Base-by-base conservation (phyloP, 2,797 vertebrate species). In the Morelia viridis region DNA sequence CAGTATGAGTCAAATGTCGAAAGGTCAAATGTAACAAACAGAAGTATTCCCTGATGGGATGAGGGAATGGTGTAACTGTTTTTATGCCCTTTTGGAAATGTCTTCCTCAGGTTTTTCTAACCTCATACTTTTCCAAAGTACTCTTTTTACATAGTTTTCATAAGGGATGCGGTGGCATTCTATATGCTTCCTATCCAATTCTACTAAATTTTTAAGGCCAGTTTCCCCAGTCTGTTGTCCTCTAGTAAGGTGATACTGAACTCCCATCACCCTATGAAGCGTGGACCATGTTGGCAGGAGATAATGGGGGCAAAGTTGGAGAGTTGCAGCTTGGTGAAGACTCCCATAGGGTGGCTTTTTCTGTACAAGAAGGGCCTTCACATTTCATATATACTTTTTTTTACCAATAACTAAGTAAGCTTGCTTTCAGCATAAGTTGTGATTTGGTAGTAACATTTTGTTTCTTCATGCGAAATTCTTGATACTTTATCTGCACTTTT, bases 21-120 rank as follows among this genome's bases (percentile, higher is more conserved):
- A 90, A 92, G 68, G 89, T 92, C 68, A 92, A 41, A 90, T 87
- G 89, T 83, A 87, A 65, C 85, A 92, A 92, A 87, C 92, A 62
- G 87, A 76, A 90, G 64, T 62, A 90, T 22, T 87, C 85, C 57
- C 89, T 87, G 24, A 71, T 83, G 85, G 56, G 41, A 87, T 76
- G 41, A 83, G 17, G 13, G 11, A 87, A 80, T 90, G 71, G 84
- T 90, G 68, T 76, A 28, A 80, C 68, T 50, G 11, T 56, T 89
- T 24, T 87, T 80, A 61, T 28, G 65, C 46, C 68, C 24, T 64
- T 80, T 65, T 87, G 4, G n/a, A 80, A 87, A 80, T 35, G 41
- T 92, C 46, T 87, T 53, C 85, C 58, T 90, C 46, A 10, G n/a
- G 46, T 90, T 62, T 90, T 22, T 17, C 71, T 85, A 17, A 65